Base-by-base conservation (phyloP, 2,113 vertebrate species). In the Mesoclemmys tuberculata region DNA sequence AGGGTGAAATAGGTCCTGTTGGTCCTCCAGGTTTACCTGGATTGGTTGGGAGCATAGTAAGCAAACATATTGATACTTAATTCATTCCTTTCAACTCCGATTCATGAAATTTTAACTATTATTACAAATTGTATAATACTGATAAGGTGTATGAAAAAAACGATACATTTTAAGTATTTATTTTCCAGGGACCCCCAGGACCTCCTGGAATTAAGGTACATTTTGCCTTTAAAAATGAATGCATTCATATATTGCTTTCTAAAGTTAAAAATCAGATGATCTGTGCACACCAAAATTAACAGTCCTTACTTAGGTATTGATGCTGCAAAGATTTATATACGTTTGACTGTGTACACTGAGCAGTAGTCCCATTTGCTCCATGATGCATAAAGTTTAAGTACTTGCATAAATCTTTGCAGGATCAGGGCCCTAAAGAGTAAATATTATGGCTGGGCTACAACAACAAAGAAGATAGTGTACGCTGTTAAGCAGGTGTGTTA, bases 1-100 rank as follows among this genome's bases (percentile, higher is more conserved):
- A 99, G 99, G 99, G 99, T 82, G 99, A 99, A 35, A 97, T 97
- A 97, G 99, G 99, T 95, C 98, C 98, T 1, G 93, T 98, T 44
- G 99, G 99, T 44, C 92, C 96, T 29, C 93, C 99, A 8, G 99
- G 99, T 77, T 94, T 99, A 94, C 96, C 97, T 82, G 99, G 99
- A 56, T 92, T 98, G 87, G 93, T 96, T 79, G 99, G 99, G 54
- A 98, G 98, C 92, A 98, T 98, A 55, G 99, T 99, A 98, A 99
- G 99, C 98, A 90, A 12, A 51, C 27, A 35, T 24, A 80, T 77
- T 41, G 6, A 2, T 87, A 35, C 31, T 44, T 56, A 48, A 49
- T 87, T 88, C 75, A 35, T 10, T 49, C 85, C 13, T 89, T 88
- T 82, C 10, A 41, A 5, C 10, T n/a, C 10, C 27, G 1, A 52